Percentiles rank a stretch among this genome's conserved stretches.
These are phyloP conservation scores for Pheosia tremula DNA, from an alignment of 2,888 invertebrate genomes.

Conservation along the genomic window DNA sequence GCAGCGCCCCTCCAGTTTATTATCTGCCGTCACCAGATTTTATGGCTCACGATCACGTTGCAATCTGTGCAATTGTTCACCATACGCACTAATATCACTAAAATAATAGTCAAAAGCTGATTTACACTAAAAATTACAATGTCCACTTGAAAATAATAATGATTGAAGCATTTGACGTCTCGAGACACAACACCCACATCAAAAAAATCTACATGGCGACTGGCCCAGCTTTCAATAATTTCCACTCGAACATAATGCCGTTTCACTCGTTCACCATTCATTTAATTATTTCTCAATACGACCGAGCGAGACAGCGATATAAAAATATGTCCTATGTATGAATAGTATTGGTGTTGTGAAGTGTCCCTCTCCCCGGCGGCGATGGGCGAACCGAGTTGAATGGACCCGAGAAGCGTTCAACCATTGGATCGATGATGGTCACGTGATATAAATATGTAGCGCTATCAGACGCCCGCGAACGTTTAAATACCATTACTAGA, in stretches of 20 bases:
- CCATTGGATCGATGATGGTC: constrained; percentile 84
- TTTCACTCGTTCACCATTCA: constrained; percentile 82
- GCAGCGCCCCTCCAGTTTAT: constrained; percentile 81
- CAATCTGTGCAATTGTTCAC: constrained; percentile 56
- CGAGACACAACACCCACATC: constrained; percentile 82
- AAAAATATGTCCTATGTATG: constrained; percentile 81
- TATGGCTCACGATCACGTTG: constrained; percentile 67
- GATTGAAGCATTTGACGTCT: constrained; percentile 82
- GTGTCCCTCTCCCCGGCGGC: constrained; percentile 74
- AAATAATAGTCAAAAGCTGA: constrained; percentile 58
- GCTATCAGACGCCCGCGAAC: constrained; percentile 57
- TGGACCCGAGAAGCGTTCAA: constrained; percentile 84
- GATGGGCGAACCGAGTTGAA: constrained; percentile 79
- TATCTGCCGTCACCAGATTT: constrained; percentile 72
- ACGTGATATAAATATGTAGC: constrained; percentile 78
- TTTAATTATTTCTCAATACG: constrained; percentile 80
- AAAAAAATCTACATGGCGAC: constrained; percentile 82
- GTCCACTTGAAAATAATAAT: constrained; percentile 81
- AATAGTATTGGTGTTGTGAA: constrained; percentile 81
- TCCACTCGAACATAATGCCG: constrained; percentile 79
- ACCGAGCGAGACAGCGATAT: constrained; percentile 70
- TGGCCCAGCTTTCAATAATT: constrained; percentile 81
- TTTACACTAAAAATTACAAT: constrained; percentile 67
- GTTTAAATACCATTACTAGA: background rate
- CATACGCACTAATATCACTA: constrained; percentile 57